Base-by-base conservation (phyloP, 2,113 vertebrate genomes). In the Struthio camelus region DNA sequence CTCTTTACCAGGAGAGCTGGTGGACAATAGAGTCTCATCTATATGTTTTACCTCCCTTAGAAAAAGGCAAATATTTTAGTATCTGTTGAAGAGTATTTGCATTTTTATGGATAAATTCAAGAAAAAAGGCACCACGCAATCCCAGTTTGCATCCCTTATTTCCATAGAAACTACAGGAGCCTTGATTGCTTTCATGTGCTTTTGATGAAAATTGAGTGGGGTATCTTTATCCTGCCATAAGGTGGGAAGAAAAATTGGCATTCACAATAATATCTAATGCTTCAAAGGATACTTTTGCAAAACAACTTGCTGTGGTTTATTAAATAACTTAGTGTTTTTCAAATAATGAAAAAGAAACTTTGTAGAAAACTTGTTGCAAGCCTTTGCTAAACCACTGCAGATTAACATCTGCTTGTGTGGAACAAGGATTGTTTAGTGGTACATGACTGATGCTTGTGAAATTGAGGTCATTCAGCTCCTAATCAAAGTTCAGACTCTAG, bases 81-180 rank as follows among this genome's bases (percentile, higher is more conserved):
- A 72, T 94, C 94, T 94, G 51, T 92, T 89, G 85, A 93, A 89
- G 89, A 81, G 80, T 93, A 96, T 96, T 96, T 97, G 93, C 96
- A 97, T 97, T 96, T 96, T 97, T 97, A 97, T 97, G 96, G 96
- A 96, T 96, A 97, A 96, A 97, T 96, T 95, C 85, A 94, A 97
- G 94, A 95, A 96, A 96, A 97, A 96, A 97, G 90, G 76, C 92
- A 80, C 79, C 93, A 95, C 96, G 84, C 94, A 93, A 94, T 97
- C 92, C 96, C 85, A 96, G 96, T 97, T 97, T 97, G 92, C 96
- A 96, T 97, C 95, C 95, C 90, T 97, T 95, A 97, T 97, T 97
- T 97, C 96, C 94, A 96, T 97, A 95, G 94, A 94, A 95, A 96
- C 95, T 94, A 95, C 89, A 89, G 95, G 94, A 94, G 51, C 67